Evolutionary conservation across 1,140 invertebrate genomes (phyloP).

Genomic region (Eupristina koningsbergeri): DNA sequence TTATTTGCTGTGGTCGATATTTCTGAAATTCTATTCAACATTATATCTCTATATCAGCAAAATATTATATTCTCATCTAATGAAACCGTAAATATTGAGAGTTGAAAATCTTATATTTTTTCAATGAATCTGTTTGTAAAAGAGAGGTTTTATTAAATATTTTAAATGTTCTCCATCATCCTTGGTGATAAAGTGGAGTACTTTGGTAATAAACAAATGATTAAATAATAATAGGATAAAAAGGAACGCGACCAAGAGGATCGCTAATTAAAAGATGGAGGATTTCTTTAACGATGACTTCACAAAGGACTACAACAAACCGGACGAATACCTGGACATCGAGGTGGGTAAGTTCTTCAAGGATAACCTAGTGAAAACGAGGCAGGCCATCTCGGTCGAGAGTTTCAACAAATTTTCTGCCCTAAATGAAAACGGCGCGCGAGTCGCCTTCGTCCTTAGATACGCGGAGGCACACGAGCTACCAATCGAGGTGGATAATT

Average conservation of each 20-base stretch:
- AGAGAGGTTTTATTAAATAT: too few species aligned
- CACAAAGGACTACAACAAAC: constrained; percentile 37
- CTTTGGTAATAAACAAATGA: background rate
- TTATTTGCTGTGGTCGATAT: too few species aligned
- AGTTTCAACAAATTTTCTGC: constrained; percentile 61
- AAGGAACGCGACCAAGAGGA: background rate
- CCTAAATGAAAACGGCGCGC: constrained; percentile 56
- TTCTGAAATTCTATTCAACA: too few species aligned
- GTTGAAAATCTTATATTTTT: too few species aligned
- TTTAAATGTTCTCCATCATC: too few species aligned
- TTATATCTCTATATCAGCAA: too few species aligned
- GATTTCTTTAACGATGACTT: background rate
- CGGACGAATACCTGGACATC: constrained; percentile 54
- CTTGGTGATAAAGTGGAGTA: too few species aligned
- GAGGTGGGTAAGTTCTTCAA: constrained; percentile 64
- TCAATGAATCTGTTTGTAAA: too few species aligned
- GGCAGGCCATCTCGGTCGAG: constrained; percentile 55
- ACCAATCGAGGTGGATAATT: constrained; percentile 60
- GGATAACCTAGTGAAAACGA: constrained; percentile 61
- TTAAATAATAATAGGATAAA: background rate
- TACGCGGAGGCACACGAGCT: constrained; percentile 61
- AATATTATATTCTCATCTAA: too few species aligned
- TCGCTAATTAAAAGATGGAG: background rate
- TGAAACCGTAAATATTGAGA: too few species aligned
- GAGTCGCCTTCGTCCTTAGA: constrained; percentile 64